Percentiles rank a stretch among this genome's conserved stretches.
Conservation (phyloP, 2,797 vertebrate genomes). For the Sitta carolinensis region DNA sequence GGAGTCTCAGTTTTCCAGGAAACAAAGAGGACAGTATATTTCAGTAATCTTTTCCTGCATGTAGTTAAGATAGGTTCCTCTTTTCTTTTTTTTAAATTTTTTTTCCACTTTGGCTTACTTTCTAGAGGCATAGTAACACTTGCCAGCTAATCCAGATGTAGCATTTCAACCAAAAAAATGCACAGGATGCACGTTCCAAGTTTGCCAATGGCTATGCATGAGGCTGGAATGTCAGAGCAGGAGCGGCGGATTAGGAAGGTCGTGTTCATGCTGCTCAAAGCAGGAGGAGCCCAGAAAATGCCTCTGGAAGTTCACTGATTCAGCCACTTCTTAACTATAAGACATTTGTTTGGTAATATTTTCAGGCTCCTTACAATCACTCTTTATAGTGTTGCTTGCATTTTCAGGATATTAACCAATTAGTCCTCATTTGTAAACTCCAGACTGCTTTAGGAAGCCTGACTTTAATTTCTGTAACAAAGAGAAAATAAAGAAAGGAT, state of each 20-base stretch:
- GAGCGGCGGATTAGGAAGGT: conserved; percentile 26
- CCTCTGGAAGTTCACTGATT: conserved; percentile 35
- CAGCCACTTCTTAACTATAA: background rate
- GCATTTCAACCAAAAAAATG: conserved; percentile 68
- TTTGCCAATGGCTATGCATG: conserved; percentile 51
- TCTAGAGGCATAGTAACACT: conserved; percentile 55
- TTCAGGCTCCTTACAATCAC: background rate
- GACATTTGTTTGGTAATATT: background rate
- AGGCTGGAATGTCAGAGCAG: conserved; percentile 50
- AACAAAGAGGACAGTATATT: conserved; percentile 54
- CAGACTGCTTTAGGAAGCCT: background rate
- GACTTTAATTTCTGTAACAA: background rate
- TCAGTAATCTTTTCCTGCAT: conserved; percentile 36
- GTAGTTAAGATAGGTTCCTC: conserved; percentile 5
- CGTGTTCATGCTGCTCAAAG: conserved; percentile 40
- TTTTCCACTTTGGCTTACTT: conserved; percentile 42
- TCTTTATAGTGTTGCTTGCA: background rate
- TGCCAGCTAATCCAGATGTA: conserved; percentile 68
- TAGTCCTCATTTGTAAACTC: background rate
- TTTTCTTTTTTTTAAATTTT: background rate
- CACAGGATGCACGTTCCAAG: conserved; percentile 47
- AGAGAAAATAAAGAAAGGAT: background rate
- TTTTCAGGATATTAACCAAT: conserved; percentile 10
- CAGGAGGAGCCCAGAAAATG: conserved; percentile 53
- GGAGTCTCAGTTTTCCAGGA: conserved; percentile 41